Base-by-base conservation (phyloP, 2,888 invertebrate species). In the Drosophila quinaria region DNA sequence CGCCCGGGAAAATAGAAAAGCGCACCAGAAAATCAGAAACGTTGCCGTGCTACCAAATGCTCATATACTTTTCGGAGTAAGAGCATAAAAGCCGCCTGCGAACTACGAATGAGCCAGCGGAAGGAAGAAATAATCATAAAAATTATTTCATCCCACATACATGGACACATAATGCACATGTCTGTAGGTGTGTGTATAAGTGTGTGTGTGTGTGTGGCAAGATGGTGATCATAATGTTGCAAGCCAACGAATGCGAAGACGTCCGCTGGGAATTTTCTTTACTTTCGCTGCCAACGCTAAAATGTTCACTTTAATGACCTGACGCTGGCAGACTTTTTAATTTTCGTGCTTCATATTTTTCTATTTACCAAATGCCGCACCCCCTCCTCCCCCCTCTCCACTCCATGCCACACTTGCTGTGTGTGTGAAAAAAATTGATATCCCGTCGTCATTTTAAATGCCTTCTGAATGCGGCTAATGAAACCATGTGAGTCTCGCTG, bases 101-200 rank as follows among this genome's bases (percentile, higher is more conserved):
- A 54, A 46, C 61, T 61, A 46, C 54, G 61, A 54, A 61, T 54
- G 54, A 61, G 61, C 74, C 61, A 49, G 69, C 83, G 90, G 91
- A 91, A 91, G 90, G 91, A 91, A 91, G 89, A 89, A 91, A 91
- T 91, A 90, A 91, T 90, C 91, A 91, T 91, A 91, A 91, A 91
- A 91, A 91, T 91, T 91, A 90, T 89, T 91, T 84, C 81, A 85
- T 60, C 76, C 55, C 74, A 75, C 74, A 51, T 37, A 78, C 65
- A 72, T 61, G 47, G 8, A 47, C 52, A 70, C 63, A 51, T 49
- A 61, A 67, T 67, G 55, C 44, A 60, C 47, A 64, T 49, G 29
- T 8, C 29, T 8, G 8, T 29, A 29, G 29, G 29, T 29, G 29
- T 29, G 65, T 55, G 44, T n/a, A n/a, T n/a, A n/a, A n/a, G n/a